Percentiles rank a stretch among this genome's conserved stretches.
These are phyloP conservation scores for Sardina pilchardus DNA, from an alignment of 2,113 vertebrate genomes.

Conservation along the genomic window DNA sequence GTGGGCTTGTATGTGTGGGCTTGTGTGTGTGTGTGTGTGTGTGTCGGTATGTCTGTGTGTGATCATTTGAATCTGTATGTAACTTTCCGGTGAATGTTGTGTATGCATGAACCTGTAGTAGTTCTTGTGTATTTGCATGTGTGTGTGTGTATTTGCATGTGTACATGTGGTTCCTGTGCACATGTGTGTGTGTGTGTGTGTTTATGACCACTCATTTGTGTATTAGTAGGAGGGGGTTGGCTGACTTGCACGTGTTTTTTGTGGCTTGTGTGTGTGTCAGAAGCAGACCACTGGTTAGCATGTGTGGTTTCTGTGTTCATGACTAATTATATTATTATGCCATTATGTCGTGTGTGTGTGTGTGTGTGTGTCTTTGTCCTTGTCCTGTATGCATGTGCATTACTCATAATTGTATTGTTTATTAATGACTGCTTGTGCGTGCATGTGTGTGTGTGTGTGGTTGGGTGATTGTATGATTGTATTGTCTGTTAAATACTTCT, in stretches of 20 bases:
- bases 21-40: background rate
- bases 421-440: background rate
- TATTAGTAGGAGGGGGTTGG: background rate
- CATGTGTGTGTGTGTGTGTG: constrained; percentile 40
- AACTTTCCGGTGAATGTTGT: no score
- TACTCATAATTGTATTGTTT: no score
- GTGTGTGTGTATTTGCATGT: no score
- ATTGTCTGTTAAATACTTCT: no score
- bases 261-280: background rate
- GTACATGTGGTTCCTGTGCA: no score
- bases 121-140: no score
- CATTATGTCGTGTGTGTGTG: no score
- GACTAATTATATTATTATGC: no score
- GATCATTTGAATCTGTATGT: background rate
- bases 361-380: no score
- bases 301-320: background rate
- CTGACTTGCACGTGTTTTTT: background rate
- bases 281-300: background rate
- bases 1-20: background rate
- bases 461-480: no score
- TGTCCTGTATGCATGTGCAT: background rate
- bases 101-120: no score
- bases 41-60: background rate
- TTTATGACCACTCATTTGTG: constrained; percentile 26
- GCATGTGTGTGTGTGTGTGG: background rate